Evolutionary conservation across 2,888 invertebrate species (phyloP).

Genomic region (Orchestes rusci): DNA sequence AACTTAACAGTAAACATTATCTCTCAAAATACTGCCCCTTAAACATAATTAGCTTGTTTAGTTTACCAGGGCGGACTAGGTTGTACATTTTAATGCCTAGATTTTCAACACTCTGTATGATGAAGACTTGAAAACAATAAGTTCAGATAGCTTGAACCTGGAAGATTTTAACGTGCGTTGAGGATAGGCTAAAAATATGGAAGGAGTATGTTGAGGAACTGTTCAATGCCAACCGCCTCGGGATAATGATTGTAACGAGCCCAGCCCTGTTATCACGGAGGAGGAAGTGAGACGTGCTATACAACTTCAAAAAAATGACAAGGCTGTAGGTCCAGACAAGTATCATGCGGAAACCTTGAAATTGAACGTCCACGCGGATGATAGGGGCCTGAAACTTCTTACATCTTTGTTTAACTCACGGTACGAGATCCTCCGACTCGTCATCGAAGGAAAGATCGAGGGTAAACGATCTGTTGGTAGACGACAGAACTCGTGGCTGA

Average conservation of each 20-base stretch:
- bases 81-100: too few relatives aligned
- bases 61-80: too few relatives aligned
- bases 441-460: too few relatives aligned
- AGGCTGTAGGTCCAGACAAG: not conserved
- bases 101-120: too few relatives aligned
- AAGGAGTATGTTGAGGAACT: slow-evolving; percentile 7
- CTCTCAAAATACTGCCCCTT: too few relatives aligned
- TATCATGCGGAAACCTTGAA: not conserved
- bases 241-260: slow-evolving; percentile 1
- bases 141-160: too few relatives aligned
- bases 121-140: too few relatives aligned
- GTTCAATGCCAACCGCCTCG: slow-evolving; percentile 1
- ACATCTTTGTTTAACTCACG: slow-evolving; percentile 1
- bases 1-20: too few relatives aligned
- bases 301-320: slow-evolving; percentile 2
- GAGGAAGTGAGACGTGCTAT: slow-evolving; percentile 2
- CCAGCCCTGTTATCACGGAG: slow-evolving; percentile 1
- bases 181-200: slow-evolving; percentile 10
- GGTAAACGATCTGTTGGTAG: too few relatives aligned
- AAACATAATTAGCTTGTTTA: too few relatives aligned
- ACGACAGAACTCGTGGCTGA: too few relatives aligned
- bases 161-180: slow-evolving; percentile 1
- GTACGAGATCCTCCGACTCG: too few relatives aligned
- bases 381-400: not conserved
- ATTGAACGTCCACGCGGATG: not conserved